Conservation (phyloP, 1,140 invertebrate species). For the Helicoverpa zea region DNA sequence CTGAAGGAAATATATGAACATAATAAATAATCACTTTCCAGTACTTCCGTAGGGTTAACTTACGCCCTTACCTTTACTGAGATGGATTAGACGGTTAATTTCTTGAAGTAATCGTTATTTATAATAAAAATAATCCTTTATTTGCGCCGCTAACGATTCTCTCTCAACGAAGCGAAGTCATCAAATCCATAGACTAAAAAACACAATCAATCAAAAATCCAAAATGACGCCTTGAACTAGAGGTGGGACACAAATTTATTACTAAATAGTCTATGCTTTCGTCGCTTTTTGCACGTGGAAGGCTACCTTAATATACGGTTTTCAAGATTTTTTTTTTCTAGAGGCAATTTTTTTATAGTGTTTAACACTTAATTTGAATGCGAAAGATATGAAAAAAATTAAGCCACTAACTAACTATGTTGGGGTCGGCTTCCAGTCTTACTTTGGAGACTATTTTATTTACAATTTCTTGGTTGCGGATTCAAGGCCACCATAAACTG, state of each 20-base stretch:
- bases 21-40: constrained; percentile 86
- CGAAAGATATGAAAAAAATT: no score
- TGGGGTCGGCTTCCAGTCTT: no score
- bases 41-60: constrained; percentile 82
- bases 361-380: no score
- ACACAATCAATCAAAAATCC: constrained; percentile 38
- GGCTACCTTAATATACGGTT: no score
- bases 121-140: constrained; percentile 75
- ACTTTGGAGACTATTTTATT: no score
- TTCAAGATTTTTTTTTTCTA: no score
- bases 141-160: constrained; percentile 79
- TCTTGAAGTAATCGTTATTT: constrained; percentile 80
- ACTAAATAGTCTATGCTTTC: constrained; percentile 10
- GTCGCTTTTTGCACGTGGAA: no score
- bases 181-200: constrained; percentile 60
- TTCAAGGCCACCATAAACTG: no score
- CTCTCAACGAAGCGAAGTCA: constrained; percentile 64
- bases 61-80: constrained; percentile 86
- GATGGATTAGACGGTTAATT: constrained; percentile 81
- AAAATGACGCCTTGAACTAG: constrained; percentile 25
- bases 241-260: not conserved
- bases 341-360: no score
- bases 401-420: no score
- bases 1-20: constrained; percentile 84
- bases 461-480: no score